Percentiles rank a stretch among this genome's conserved stretches.
Evolutionary conservation across 2,113 vertebrate genomes (phyloP).

Genomic region (Calidris pugnax): DNA sequence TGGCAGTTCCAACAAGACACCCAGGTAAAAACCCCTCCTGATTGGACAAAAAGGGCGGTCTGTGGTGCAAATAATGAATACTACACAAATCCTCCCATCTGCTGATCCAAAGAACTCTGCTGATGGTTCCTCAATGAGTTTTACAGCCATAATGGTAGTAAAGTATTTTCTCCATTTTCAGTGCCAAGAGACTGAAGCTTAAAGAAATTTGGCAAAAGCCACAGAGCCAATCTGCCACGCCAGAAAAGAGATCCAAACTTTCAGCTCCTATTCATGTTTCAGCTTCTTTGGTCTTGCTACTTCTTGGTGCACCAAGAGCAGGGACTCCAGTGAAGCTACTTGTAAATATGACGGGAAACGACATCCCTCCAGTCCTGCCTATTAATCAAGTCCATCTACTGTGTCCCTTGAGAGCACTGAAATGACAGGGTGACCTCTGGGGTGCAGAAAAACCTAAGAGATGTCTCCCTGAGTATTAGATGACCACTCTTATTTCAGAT

Average conservation of each 20-base stretch:
- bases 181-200: not conserved
- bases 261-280: not conserved
- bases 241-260: not conserved
- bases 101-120: not conserved
- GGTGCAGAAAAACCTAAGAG: not conserved
- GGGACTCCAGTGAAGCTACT: not conserved
- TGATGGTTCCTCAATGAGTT: not conserved
- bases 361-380: not conserved
- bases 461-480: not conserved
- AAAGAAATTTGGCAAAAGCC: not conserved
- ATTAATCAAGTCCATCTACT: not conserved
- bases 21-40: not conserved
- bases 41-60: not conserved
- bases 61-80: not conserved
- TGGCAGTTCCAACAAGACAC: slow-evolving; percentile 44
- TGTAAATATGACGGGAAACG: not conserved
- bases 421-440: not conserved
- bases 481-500: not conserved
- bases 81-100: slow-evolving; percentile 5
- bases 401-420: not conserved
- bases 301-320: not conserved
- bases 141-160: not conserved
- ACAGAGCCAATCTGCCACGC: not conserved
- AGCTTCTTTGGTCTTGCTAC: not conserved
- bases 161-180: not conserved